Base-by-base conservation (phyloP, 1,140 invertebrate species). In the Acromyrmex charruanus region DNA sequence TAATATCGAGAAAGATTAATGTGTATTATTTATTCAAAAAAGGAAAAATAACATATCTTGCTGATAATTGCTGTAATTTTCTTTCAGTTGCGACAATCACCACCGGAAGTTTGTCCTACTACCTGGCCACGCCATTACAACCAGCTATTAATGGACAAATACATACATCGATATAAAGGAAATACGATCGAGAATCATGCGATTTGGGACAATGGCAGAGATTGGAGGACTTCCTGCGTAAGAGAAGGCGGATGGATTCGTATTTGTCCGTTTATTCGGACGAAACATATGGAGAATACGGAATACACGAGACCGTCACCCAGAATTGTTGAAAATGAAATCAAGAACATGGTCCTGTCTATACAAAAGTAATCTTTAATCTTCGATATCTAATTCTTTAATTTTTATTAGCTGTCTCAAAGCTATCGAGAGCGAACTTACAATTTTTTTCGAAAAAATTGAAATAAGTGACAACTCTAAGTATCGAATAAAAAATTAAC, bases 181-280 rank as follows among this genome's bases (percentile, higher is more conserved):
- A 88, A 91, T 25, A 88, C 87, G 16, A 86, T 71, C 35, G 86
- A 86, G 66, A 87, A 94, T 39, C 65, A 88, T 31, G 44, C 74
- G 3, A 77, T 94, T 7, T 97, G 96, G 96, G 96, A 96, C 31
- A 97, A 97, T 92, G 96, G 96, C 5, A 94, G 94, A 53, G 96
- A 97, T 85, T 97, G 97, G 97, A 94, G 93, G 21, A 92, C 93
- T 72, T 95, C 96, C 0, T 95, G 94, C n/a, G 91, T 92, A 12
- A 92, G 92, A 31, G 96, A 96, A 91, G 97, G 97, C 5, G 96
- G 96, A 31, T 97, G 97, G 97, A 95, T 96, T 21, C 92, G 96
- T 75, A 94, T 96, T n/a, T 97, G 95, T 93, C 97, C 97, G 31
- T 85, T 95, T 21, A 88, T 77, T 39, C 86, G 80, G 31, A 77